phyloP scores from a whole-genome alignment of 2,888 invertebrate species.

The Amphipyra berbera region DNA sequence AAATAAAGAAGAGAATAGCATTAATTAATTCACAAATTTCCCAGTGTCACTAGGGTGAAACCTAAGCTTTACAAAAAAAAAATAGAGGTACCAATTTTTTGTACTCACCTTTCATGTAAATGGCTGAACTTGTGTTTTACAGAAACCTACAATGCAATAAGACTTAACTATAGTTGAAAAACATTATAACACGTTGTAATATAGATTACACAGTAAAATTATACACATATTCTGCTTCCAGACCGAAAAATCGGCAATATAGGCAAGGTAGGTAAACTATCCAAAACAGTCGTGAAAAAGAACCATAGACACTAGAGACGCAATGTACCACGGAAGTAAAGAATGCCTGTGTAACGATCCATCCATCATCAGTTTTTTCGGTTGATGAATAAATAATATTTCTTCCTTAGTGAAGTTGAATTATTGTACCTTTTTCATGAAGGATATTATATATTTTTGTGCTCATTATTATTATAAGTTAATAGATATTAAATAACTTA shows the following conservation, averaged over 20 bases:
- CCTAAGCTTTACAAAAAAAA: constrained; percentile 76
- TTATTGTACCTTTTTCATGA: no score
- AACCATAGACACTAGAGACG: constrained; percentile 81
- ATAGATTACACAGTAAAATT: constrained; percentile 71
- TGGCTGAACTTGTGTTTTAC: constrained; percentile 84
- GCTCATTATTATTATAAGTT: no score
- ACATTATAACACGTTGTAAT: constrained; percentile 77
- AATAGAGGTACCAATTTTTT: constrained; percentile 85
- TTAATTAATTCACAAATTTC: constrained; percentile 32
- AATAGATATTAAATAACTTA: no score
- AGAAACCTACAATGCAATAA: constrained; percentile 64
- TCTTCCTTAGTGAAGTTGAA: neutral
- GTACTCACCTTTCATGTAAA: constrained; percentile 90
- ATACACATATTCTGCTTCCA: constrained; percentile 79
- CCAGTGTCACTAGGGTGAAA: constrained; percentile 65
- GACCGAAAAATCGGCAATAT: constrained; percentile 87
- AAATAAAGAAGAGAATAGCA: constrained; percentile 19
- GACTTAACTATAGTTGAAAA: constrained; percentile 73
- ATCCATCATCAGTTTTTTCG: constrained; percentile 53
- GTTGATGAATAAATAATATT: constrained; percentile 50
- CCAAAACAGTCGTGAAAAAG: constrained; percentile 90
- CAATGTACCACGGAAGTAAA: constrained; percentile 61
- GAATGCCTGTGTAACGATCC: constrained; percentile 59
- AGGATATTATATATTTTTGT: no score
- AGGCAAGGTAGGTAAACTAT: constrained; percentile 87